These are phyloP conservation scores for Chaenogobius annularis DNA, from an alignment of 2,113 vertebrate genomes.

Conservation along the genomic window DNA sequence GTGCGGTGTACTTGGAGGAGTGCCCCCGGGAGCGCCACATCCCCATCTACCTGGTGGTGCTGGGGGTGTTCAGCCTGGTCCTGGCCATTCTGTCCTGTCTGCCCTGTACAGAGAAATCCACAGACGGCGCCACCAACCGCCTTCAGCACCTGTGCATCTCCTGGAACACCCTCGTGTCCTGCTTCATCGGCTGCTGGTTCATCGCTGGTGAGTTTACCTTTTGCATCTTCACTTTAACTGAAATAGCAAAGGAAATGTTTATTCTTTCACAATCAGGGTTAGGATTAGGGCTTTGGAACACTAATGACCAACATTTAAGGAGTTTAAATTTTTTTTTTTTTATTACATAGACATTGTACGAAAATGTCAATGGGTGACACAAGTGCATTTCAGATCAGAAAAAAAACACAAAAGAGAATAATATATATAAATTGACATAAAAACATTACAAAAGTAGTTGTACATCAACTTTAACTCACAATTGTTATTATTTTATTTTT, in stretches of 20 bases:
- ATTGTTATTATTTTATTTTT: too few species aligned
- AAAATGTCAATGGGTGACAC: too few species aligned
- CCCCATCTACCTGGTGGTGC: slow-evolving; percentile 75
- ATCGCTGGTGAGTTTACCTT: slow-evolving; percentile 66
- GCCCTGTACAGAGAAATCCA: slow-evolving; percentile 21
- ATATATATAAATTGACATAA: too few species aligned
- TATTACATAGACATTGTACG: too few species aligned
- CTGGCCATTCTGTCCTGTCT: slow-evolving; percentile 53
- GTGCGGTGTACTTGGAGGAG: slow-evolving; percentile 54
- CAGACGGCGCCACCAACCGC: background rate
- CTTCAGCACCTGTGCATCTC: background rate
- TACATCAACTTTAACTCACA: too few species aligned
- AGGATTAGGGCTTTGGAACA: too few species aligned
- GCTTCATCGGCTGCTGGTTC: slow-evolving; percentile 72
- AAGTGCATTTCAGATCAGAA: too few species aligned
- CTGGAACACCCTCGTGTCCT: slow-evolving; percentile 47
- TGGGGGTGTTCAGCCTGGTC: slow-evolving; percentile 55
- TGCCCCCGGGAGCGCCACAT: slow-evolving; percentile 68
- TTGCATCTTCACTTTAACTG: background rate
- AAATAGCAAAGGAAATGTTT: background rate
- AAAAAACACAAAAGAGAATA: too few species aligned
- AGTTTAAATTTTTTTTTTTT: too few species aligned
- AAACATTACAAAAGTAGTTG: too few species aligned
- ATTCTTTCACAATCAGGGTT: too few species aligned
- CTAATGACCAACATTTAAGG: too few species aligned